phyloP scores from a whole-genome alignment of 2,888 invertebrate species.

The Neoaliturus tenellus region DNA sequence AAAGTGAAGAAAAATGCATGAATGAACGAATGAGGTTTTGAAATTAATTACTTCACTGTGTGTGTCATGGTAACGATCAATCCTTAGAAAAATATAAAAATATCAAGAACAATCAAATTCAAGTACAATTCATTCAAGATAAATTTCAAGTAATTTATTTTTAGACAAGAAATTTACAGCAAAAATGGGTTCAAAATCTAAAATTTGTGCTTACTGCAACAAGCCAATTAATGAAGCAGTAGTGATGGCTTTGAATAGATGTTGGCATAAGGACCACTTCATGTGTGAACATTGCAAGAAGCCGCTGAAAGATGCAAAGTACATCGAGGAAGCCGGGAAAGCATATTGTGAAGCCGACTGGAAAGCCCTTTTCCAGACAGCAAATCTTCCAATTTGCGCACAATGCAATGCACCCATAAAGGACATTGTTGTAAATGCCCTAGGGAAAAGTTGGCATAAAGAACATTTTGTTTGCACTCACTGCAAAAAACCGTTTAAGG shows the following conservation, averaged over 20 bases:
- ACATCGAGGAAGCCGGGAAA: background rate
- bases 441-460: slow-evolving; percentile 2
- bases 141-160: too few relatives aligned
- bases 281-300: slow-evolving; percentile 75
- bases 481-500: background rate
- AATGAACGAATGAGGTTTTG: too few relatives aligned
- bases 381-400: background rate
- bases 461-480: slow-evolving; percentile 9
- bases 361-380: background rate
- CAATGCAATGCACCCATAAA: background rate
- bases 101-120: too few relatives aligned
- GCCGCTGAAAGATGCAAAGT: background rate
- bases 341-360: background rate
- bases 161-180: too few relatives aligned
- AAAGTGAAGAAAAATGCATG: too few relatives aligned
- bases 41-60: too few relatives aligned
- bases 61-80: too few relatives aligned
- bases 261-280: slow-evolving; percentile 80
- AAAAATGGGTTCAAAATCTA: too few relatives aligned
- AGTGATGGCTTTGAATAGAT: slow-evolving; percentile 77
- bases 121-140: too few relatives aligned
- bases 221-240: slow-evolving; percentile 13
- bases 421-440: background rate
- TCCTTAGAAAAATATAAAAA: too few relatives aligned
- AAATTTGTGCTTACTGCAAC: background rate